Percentiles rank a stretch among this genome's conserved stretches.
Conservation (phyloP, 2,888 invertebrate species). For the Pterostichus madidus region DNA sequence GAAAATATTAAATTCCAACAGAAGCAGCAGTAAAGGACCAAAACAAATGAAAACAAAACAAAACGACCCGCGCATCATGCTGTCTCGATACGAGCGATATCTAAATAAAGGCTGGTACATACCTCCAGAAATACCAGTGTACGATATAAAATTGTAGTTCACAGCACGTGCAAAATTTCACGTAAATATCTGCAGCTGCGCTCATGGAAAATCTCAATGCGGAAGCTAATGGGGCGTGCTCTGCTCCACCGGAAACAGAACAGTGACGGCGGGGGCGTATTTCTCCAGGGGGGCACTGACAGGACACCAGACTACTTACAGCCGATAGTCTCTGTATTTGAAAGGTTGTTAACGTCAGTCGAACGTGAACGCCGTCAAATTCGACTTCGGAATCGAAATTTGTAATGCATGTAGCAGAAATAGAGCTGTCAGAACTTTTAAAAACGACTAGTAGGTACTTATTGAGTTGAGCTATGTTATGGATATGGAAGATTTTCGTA, state of each 20-base stretch:
- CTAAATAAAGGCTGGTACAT: conserved; percentile 51
- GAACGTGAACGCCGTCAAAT: conserved; percentile 36
- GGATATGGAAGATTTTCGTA: conserved; percentile 14
- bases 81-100: conserved; percentile 55
- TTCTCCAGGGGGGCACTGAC: conserved; percentile 7
- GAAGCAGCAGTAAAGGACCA: conserved; percentile 39
- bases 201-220: conserved; percentile 62
- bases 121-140: conserved; percentile 31
- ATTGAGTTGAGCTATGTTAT: conserved; percentile 3
- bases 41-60: conserved; percentile 56
- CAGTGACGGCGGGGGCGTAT: background rate
- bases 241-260: conserved; percentile 11
- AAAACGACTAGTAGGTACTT: conserved; percentile 17
- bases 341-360: conserved; percentile 60
- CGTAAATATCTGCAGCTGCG: conserved; percentile 58
- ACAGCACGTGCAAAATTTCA: conserved; percentile 61
- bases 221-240: conserved; percentile 59
- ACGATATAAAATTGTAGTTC: conserved; percentile 60
- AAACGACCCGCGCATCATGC: conserved; percentile 31
- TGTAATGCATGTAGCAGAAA: conserved; percentile 41
- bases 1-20: conserved; percentile 59
- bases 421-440: conserved; percentile 40
- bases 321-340: conserved; percentile 50
- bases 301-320: conserved; percentile 33
- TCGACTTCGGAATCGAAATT: conserved; percentile 36